A percentile compares a stretch with the other conserved stretches of the same genome.
Evolutionary conservation across 2,113 vertebrate species (phyloP).

Genomic region (Zootoca vivipara): DNA sequence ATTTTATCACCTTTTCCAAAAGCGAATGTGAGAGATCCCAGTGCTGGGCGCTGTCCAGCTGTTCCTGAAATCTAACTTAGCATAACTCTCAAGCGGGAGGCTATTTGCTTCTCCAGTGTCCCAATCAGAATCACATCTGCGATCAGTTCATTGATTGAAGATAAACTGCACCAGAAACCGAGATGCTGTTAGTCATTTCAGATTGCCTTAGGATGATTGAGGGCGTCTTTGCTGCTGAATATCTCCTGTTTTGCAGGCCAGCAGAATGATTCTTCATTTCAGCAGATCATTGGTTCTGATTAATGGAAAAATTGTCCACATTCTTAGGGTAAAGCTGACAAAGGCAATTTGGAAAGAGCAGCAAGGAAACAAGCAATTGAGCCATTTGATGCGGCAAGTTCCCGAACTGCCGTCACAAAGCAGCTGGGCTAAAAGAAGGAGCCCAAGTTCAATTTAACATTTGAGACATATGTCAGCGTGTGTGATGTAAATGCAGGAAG

Average conservation of each 20-base stretch:
- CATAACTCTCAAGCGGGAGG: not conserved
- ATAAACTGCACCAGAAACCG: slow-evolving; percentile 3
- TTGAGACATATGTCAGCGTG: not conserved
- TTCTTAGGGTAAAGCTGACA: slow-evolving; percentile 41
- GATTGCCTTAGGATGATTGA: not conserved
- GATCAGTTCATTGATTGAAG: slow-evolving; percentile 23
- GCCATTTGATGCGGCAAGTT: slow-evolving; percentile 17
- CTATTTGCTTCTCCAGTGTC: not conserved
- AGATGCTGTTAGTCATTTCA: slow-evolving; percentile 32
- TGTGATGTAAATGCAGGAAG: slow-evolving; percentile 29
- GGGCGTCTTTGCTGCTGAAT: slow-evolving; percentile 21
- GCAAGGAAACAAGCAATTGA: slow-evolving; percentile 38
- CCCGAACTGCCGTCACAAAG: not conserved
- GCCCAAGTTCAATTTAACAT: not conserved
- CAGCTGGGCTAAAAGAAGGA: not conserved
- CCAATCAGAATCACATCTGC: slow-evolving; percentile 11
- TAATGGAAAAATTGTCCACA: slow-evolving; percentile 47
- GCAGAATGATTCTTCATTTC: slow-evolving; percentile 48
- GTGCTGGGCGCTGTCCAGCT: not conserved
- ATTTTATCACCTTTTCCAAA: not conserved
- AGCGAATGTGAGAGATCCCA: not conserved
- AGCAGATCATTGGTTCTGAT: slow-evolving; percentile 55
- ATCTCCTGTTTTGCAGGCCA: slow-evolving; percentile 24
- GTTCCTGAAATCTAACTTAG: not conserved
- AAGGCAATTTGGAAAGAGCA: slow-evolving; percentile 55